Evolutionary conservation across 2,797 vertebrate species (phyloP).

Genomic region (Pseudotriccus pelzelni): DNA sequence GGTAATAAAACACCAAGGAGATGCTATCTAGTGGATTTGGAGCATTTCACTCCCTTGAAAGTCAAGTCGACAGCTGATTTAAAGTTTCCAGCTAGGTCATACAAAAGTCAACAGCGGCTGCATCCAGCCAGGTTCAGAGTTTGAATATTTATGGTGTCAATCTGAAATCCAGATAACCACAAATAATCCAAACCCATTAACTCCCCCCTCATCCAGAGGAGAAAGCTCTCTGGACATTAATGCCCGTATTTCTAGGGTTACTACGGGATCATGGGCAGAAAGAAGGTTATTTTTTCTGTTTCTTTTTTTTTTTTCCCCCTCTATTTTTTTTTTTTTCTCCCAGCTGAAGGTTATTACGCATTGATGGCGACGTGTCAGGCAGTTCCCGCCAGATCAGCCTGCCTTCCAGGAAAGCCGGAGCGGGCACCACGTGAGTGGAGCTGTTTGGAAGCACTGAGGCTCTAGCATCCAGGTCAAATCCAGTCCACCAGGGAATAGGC

Average conservation of each 20-base stretch:
- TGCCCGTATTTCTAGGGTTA: conserved; percentile 53
- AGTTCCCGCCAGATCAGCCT: conserved; percentile 35
- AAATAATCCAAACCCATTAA: conserved; percentile 78
- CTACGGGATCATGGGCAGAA: not conserved
- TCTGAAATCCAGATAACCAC: conserved; percentile 81
- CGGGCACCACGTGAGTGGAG: conserved; percentile 29
- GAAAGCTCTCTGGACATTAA: conserved; percentile 65
- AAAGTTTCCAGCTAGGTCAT: conserved; percentile 79
- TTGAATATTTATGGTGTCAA: conserved; percentile 81
- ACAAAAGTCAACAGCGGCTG: conserved; percentile 74
- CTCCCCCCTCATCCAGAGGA: conserved; percentile 25
- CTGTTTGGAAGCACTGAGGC: conserved; percentile 32
- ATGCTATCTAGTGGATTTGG: conserved; percentile 74
- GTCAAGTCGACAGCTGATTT: conserved; percentile 78
- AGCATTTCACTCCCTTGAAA: conserved; percentile 75
- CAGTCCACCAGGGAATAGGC: conserved; percentile 15
- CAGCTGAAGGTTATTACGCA: not conserved
- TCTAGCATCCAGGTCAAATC: conserved; percentile 25
- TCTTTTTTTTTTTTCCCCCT: not conserved
- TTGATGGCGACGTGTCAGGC: not conserved
- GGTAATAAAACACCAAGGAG: conserved; percentile 73
- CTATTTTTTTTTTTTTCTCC: not conserved
- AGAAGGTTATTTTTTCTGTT: not conserved
- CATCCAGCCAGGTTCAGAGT: conserved; percentile 75
- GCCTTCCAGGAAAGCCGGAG: conserved; percentile 37